Evolutionary conservation across 2,888 invertebrate species (phyloP).

Genomic region (Dusona sp.): DNA sequence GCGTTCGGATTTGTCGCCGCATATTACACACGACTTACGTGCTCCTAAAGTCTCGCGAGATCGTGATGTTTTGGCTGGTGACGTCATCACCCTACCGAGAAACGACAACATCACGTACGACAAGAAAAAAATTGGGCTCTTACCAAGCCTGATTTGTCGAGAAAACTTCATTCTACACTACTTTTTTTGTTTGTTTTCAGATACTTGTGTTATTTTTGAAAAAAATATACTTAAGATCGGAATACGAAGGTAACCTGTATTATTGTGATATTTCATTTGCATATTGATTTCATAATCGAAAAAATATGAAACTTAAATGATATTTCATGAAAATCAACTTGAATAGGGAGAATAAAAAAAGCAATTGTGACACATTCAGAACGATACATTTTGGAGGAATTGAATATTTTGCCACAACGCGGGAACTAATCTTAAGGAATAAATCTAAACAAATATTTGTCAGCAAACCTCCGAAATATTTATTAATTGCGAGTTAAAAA

Average conservation of each 20-base stretch:
- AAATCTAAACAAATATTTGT: too few relatives aligned
- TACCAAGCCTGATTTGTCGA: neutral
- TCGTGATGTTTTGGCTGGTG: conserved; percentile 73
- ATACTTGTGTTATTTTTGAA: neutral
- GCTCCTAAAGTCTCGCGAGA: conserved; percentile 51
- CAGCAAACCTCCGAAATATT: too few relatives aligned
- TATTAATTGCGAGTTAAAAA: too few relatives aligned
- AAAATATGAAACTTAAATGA: too few relatives aligned
- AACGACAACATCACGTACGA: conserved; percentile 72
- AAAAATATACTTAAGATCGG: neutral
- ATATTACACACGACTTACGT: conserved; percentile 29
- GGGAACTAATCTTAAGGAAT: too few relatives aligned
- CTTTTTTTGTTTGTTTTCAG: neutral
- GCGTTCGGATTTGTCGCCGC: conserved; percentile 32
- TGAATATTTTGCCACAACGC: too few relatives aligned
- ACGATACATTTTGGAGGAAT: too few relatives aligned
- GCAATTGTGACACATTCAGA: too few relatives aligned
- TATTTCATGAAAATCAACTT: too few relatives aligned
- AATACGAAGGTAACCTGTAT: neutral
- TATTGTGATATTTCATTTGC: too few relatives aligned
- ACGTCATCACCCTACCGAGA: conserved; percentile 71
- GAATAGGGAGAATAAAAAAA: too few relatives aligned
- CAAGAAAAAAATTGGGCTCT: conserved; percentile 33
- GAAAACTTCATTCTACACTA: neutral
- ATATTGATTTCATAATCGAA: too few relatives aligned